Percentiles rank a stretch among this genome's conserved stretches.
Evolutionary conservation across 2,113 vertebrate genomes (phyloP).

Genomic region (Gavialis gangeticus): DNA sequence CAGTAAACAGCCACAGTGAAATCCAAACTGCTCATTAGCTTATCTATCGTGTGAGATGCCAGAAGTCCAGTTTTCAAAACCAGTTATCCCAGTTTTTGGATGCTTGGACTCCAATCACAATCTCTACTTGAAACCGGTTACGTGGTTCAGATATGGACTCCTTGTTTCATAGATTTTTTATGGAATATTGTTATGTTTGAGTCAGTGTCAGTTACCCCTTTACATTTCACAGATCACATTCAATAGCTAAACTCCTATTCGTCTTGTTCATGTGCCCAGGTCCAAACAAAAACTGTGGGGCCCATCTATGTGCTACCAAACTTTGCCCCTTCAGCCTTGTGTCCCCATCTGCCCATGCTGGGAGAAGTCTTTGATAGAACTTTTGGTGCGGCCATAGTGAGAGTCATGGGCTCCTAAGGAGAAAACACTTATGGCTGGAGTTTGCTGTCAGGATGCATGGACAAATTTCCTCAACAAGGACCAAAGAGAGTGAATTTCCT

Average conservation of each 20-base stretch:
- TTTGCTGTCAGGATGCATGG: background rate
- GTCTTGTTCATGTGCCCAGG: accelerated
- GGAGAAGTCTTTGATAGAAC: background rate
- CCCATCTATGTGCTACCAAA: background rate
- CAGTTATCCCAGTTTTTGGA: too few relatives aligned
- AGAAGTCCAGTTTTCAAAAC: too few relatives aligned
- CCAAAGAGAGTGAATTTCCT: background rate
- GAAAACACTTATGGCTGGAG: accelerated
- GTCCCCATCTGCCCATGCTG: background rate
- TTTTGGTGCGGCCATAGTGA: background rate
- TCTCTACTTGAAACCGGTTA: too few relatives aligned
- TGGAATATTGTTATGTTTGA: background rate
- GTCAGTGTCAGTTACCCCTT: background rate
- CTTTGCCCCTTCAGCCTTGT: background rate
- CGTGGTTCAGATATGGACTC: background rate
- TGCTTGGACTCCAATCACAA: too few relatives aligned
- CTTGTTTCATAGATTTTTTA: background rate
- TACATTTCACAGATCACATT: accelerated
- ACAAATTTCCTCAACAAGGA: accelerated
- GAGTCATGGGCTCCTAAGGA: accelerated
- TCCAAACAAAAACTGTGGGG: accelerated
- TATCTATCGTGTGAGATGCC: too few relatives aligned
- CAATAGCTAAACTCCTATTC: background rate
- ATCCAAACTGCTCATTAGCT: too few relatives aligned
- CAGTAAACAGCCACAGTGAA: too few relatives aligned